Evolutionary conservation across 2,113 vertebrate genomes (phyloP).

Genomic region (Gadus macrocephalus): DNA sequence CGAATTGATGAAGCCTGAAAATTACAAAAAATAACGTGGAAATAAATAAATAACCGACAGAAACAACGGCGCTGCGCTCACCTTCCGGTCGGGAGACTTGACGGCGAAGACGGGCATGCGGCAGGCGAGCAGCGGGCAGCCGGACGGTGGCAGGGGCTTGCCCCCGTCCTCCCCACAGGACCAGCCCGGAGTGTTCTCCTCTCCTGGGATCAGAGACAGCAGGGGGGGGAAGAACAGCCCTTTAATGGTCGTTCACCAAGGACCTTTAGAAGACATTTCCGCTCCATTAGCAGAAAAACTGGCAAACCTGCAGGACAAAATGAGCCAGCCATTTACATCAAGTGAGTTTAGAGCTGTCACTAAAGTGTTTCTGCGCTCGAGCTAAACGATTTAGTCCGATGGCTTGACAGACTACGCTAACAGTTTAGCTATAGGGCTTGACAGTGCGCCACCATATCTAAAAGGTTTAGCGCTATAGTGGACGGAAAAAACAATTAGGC

Average conservation of each 20-base stretch:
- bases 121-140: slow-evolving; percentile 84
- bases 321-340: slow-evolving; percentile 19
- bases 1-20: no score
- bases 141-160: slow-evolving; percentile 79
- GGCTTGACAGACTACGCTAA: no score
- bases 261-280: not conserved
- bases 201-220: slow-evolving; percentile 66
- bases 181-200: slow-evolving; percentile 94
- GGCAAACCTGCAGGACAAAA: slow-evolving; percentile 32
- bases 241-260: not conserved
- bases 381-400: no score
- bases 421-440: no score
- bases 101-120: slow-evolving; percentile 81
- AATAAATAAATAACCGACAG: no score
- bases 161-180: slow-evolving; percentile 83
- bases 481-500: no score
- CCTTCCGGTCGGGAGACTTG: slow-evolving; percentile 75
- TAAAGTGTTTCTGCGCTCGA: no score
- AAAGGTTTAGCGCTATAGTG: no score
- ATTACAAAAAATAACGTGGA: no score
- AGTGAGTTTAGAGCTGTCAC: no score
- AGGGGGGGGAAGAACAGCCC: not conserved
- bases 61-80: slow-evolving; percentile 22
- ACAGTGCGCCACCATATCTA: no score
- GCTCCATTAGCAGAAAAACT: no score